Evolutionary conservation across 2,888 invertebrate species (phyloP), one percentile per base, ranked within the genome.

Genomic region (Geophilus truncorum): DNA sequence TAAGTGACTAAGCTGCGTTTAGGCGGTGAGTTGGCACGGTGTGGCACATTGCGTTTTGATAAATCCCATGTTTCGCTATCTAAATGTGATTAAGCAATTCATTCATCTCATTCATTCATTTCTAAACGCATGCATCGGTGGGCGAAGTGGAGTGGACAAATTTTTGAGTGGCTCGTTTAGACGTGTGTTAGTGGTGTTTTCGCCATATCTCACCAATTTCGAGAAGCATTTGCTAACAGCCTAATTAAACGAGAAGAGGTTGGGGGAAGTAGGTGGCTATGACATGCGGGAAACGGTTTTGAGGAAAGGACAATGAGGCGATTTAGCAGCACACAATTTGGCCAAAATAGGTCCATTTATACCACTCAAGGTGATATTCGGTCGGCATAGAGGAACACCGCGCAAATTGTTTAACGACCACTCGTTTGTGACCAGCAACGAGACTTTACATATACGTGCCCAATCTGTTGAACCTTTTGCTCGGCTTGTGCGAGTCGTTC

Each of bases 251-350:
- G 70, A 28, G 51, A 51, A 51, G 51, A 51, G 70, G 70, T 70
- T 70, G 70, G 70, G 70, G 70, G 70, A 70, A 70, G 70, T 70
- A 70, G 70, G 70, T 70, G 70, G 70, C 70, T 70, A 70, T 70
- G 70, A 70, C 70, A 70, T 70, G 70, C 70, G 70, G 70, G 28
- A 70, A 70, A 70, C 70, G 70, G 70, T 70, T 70, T 70, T 70
- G 70, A 70, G 70, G 70, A 70, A 70, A 70, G 70, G 70, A 70
- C 70, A 70, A 70, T 70, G 70, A 70, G 70, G 70, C 70, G 70
- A 70, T 70, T 70, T 70, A 70, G 70, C 70, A 70, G 70, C 70
- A 70, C 70, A 70, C 70, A 70, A 70, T 70, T 70, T 70, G 70
- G 70, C 70, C 70, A 70, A 70, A 70, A 70, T 70, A 25, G 70